Percentiles rank a stretch among this genome's conserved stretches.
Evolutionary conservation across 2,113 vertebrate genomes (phyloP).

Genomic region (Mugil cephalus): DNA sequence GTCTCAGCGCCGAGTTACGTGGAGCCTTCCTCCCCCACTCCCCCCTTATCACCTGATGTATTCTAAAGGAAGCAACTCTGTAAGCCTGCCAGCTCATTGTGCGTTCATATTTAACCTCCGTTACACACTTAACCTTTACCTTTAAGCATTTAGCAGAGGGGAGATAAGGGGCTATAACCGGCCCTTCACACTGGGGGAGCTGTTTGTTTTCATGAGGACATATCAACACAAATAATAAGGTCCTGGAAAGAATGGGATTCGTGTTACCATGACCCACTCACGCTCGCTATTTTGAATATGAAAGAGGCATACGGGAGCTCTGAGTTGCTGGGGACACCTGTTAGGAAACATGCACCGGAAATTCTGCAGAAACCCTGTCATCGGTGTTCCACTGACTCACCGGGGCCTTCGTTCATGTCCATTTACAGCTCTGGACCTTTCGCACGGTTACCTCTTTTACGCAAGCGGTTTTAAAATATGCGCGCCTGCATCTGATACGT

Average conservation of each 20-base stretch:
- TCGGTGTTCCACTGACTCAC: slow-evolving; percentile 72
- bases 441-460: neutral
- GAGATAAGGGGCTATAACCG: slow-evolving; percentile 58
- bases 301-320: slow-evolving; percentile 66
- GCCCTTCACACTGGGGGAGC: slow-evolving; percentile 45
- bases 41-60: slow-evolving; percentile 62
- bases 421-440: slow-evolving; percentile 25
- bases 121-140: slow-evolving; percentile 79
- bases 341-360: slow-evolving; percentile 80
- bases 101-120: slow-evolving; percentile 76
- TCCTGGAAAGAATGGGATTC: slow-evolving; percentile 77
- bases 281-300: slow-evolving; percentile 76
- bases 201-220: slow-evolving; percentile 74
- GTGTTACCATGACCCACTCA: slow-evolving; percentile 73
- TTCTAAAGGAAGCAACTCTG: slow-evolving; percentile 67
- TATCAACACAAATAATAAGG: slow-evolving; percentile 71
- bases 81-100: slow-evolving; percentile 75
- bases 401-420: slow-evolving; percentile 12
- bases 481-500: neutral
- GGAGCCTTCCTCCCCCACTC: too few relatives aligned
- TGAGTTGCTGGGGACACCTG: slow-evolving; percentile 79
- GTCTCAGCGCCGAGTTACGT: slow-evolving; percentile 62
- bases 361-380: slow-evolving; percentile 74
- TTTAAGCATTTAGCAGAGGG: slow-evolving; percentile 67
- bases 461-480: neutral